phyloP scores from a whole-genome alignment of 2,113 vertebrate genomes.

The Oxygymnocypris stewartii region DNA sequence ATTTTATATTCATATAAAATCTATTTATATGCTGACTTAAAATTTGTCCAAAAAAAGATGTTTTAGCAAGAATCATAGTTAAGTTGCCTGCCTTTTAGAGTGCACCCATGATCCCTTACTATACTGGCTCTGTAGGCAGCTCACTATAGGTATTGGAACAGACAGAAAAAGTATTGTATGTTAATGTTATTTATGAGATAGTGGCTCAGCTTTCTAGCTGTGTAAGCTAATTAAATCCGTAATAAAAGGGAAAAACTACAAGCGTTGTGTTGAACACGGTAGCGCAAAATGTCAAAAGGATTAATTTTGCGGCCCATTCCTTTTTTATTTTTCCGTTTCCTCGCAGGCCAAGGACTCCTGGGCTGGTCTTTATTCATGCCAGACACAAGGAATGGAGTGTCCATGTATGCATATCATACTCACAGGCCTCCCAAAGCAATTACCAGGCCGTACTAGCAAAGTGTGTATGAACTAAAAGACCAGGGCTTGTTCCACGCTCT shows the following conservation, averaged over 20 bases:
- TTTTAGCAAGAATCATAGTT: neutral
- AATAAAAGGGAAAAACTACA: slow-evolving; percentile 23
- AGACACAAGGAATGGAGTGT: slow-evolving; percentile 47
- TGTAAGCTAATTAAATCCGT: slow-evolving; percentile 37
- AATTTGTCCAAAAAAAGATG: neutral
- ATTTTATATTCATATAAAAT: neutral
- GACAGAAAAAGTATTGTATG: neutral
- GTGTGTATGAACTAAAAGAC: slow-evolving; percentile 60
- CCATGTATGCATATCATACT: slow-evolving; percentile 56
- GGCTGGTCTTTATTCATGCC: slow-evolving; percentile 61
- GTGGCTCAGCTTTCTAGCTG: slow-evolving; percentile 26
- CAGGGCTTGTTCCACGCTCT: slow-evolving; percentile 55
- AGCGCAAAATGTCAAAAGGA: slow-evolving; percentile 64
- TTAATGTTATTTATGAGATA: slow-evolving; percentile 23
- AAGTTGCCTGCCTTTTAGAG: neutral
- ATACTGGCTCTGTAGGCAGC: neutral
- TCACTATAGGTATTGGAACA: neutral
- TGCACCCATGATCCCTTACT: neutral
- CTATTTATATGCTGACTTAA: neutral
- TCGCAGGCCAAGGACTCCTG: slow-evolving; percentile 46
- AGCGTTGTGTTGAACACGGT: slow-evolving; percentile 40
- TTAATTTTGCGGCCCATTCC: slow-evolving; percentile 58
- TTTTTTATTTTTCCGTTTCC: slow-evolving; percentile 52
- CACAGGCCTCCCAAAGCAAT: slow-evolving; percentile 57
- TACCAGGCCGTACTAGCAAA: slow-evolving; percentile 55